Evolutionary conservation across 2,797 vertebrate species (phyloP), one percentile per base, ranked within the genome.

Genomic region (Spinibarbus caldwelli): DNA sequence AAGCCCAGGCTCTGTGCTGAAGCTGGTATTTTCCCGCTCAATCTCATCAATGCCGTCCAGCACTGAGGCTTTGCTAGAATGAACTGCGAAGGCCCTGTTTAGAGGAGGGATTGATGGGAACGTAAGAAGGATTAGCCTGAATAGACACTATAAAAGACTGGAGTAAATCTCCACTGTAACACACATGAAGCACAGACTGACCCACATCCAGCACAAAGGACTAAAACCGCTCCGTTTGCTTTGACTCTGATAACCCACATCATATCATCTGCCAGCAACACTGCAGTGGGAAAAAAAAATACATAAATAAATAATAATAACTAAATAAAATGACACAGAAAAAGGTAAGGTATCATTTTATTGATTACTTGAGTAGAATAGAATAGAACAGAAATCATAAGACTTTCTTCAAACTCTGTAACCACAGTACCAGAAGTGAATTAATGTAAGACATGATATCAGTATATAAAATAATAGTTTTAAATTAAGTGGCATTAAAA

Each of bases 111-210:
- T 15, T 17, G 49, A 43, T 91, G 91, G 93, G 89, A 88, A 92
- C 89, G 90, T 91, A 93, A 93, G 90, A 87, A 83, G 34, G 95
- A 95, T 96, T 95, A 96, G 91, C 90, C 85, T 88, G 90, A 89
- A 75, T 82, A 73, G 86, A 90, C 78, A 77, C 81, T 91, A 91
- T 94, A 95, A 95, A 31, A 95, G 91, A 79, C 75, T 87, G 62
- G 86, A 78, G 91, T 95, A 93, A 34, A 94, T 95, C 94, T 89
- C 66, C 79, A 81, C 72, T 36, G 81, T 86, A 80, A 31, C 86
- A 90, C 85, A 71, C 79, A n/a, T n/a, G n/a, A n/a, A n/a, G n/a
- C n/a, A n/a, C n/a, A n/a, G n/a, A 10, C 67, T 85, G 29, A 47
- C 17, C 23, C 43, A 52, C 38, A 72, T 29, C 41, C n/a, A 67